Evolutionary conservation across 2,113 vertebrate genomes (phyloP), one percentile per base, ranked within the genome.

Genomic region (Fulmarus glacialis): DNA sequence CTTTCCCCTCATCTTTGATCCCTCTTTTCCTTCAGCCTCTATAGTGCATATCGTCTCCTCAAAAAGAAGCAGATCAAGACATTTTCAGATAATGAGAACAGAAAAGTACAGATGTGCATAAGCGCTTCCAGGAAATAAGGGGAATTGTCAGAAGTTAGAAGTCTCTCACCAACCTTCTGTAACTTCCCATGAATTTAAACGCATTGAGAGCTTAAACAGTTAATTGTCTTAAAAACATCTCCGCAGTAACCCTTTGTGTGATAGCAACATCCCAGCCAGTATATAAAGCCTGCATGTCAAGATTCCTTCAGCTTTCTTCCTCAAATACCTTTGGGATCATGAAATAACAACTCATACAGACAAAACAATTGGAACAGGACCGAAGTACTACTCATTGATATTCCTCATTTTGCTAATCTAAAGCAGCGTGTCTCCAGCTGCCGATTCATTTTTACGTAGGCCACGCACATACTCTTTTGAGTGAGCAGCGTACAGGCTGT

Each of bases 391-490:
- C 12, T 52, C 38, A 27, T 12, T 29, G 24, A 55, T 59, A 40
- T n/a, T 87, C 40, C 26, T 30, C 20, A 30, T 29, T 40, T 59
- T 47, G 27, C 19, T 21, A 4, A 23, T 22, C 53, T 42, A n/a
- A 80, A 81, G n/a, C 55, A 48, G 16, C 10, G 8, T 22, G 18
- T n/a, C 53, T 74, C 23, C 40, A 36, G 24, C 21, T 56, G 62
- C 48, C 7, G 34, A 47, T 40, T 55, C 3, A 1, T 23, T n/a
- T 17, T 3, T 26, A 60, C 1, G 10, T 4, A n/a, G 40, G 63
- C 38, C 53, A 53, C 3, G 1, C 15, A 38, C 18, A 36, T 12
- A 12, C 40, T 36, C 23, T 36, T 42, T 19, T 12, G 29, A 45
- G 34, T 4, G 15, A 60, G 66, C 32, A 16, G 36, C 21, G 8